A percentile compares a stretch with the other conserved stretches of the same genome.
Conservation (phyloP, 2,113 vertebrate genomes). For the Apteryx owenii region DNA sequence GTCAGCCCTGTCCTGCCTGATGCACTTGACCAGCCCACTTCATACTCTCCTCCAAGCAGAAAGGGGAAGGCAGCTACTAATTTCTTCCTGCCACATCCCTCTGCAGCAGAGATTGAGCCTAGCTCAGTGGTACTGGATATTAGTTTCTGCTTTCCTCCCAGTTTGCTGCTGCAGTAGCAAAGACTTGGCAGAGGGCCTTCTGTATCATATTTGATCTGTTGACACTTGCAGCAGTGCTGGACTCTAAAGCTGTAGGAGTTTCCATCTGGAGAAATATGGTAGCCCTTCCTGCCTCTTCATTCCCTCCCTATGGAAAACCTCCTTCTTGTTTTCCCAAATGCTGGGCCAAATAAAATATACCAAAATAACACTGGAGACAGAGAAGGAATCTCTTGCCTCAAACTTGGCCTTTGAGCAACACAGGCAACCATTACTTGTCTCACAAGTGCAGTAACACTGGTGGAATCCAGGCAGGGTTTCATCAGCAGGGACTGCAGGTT, state of each 20-base stretch:
- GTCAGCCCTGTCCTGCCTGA: background rate
- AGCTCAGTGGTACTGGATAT: background rate
- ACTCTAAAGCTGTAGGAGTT: conserved; percentile 55
- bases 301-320: conserved; percentile 62
- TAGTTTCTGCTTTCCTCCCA: conserved; percentile 13
- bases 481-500: background rate
- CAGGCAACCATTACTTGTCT: conserved; percentile 2
- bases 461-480: conserved; percentile 58
- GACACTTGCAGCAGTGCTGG: conserved; percentile 64
- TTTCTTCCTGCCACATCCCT: background rate
- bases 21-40: background rate
- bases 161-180: conserved; percentile 54
- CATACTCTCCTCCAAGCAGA: background rate
- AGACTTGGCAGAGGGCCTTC: conserved; percentile 58
- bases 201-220: conserved; percentile 61
- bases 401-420: conserved; percentile 38
- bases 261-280: conserved; percentile 61
- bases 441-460: conserved; percentile 15
- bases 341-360: conserved; percentile 67
- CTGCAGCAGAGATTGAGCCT: background rate
- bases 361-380: conserved; percentile 68
- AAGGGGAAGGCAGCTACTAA: background rate
- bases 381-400: conserved; percentile 64
- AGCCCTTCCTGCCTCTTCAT: conserved; percentile 64
- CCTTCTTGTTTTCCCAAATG: conserved; percentile 65